Evolutionary conservation across 2,113 vertebrate species (phyloP).

Genomic region (Epinephelus lanceolatus): DNA sequence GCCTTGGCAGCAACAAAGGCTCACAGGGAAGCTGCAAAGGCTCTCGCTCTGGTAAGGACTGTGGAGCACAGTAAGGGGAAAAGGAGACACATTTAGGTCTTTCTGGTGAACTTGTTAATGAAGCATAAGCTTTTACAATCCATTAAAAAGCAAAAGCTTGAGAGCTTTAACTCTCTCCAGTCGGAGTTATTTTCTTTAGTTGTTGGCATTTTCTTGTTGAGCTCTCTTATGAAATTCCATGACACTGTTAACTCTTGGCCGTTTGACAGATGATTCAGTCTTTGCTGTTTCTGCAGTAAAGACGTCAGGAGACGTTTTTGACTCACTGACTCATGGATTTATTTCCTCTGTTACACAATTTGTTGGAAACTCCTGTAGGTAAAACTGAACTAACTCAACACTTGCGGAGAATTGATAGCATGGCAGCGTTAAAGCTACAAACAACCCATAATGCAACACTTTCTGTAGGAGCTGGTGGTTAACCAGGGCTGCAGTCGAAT

Average conservation of each 20-base stretch:
- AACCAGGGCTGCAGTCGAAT: not conserved
- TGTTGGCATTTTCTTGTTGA: not conserved
- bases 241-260: not conserved
- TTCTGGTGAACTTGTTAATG: not conserved
- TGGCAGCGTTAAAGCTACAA: not conserved
- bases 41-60: constrained; percentile 88
- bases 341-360: constrained; percentile 1
- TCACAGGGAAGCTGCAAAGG: constrained; percentile 88
- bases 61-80: not conserved
- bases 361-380: constrained; percentile 1
- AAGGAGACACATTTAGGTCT: not conserved
- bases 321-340: constrained; percentile 6
- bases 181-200: not conserved
- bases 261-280: not conserved
- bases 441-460: not conserved
- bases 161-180: not conserved
- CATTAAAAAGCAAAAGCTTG: not conserved
- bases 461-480: not conserved
- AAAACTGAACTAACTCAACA: not conserved
- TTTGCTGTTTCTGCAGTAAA: not conserved
- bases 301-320: not conserved
- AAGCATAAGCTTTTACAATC: not conserved
- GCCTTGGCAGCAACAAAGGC: constrained; percentile 94
- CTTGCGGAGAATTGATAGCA: not conserved
- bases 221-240: not conserved